A percentile compares a stretch with the other conserved stretches of the same genome.
phyloP scores from a whole-genome alignment of 2,113 vertebrate genomes.

The Manacus vitellinus region DNA sequence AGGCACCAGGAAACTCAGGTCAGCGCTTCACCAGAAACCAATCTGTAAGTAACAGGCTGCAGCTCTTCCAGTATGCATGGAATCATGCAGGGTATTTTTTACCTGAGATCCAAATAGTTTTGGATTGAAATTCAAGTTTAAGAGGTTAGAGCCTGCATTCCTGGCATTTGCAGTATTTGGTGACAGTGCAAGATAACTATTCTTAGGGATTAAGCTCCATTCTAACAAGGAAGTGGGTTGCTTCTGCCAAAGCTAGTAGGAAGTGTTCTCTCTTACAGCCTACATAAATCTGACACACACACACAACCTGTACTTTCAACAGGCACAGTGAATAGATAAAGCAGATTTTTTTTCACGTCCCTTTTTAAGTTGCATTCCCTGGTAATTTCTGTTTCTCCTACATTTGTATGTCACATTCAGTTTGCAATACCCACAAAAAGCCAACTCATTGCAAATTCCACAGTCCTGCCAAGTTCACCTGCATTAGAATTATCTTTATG shows the following conservation, averaged over 20 bases:
- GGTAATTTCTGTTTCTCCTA: background rate
- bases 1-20: background rate
- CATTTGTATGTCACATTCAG: fast-evolving
- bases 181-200: background rate
- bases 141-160: background rate
- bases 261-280: background rate
- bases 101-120: background rate
- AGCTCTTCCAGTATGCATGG: background rate
- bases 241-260: background rate
- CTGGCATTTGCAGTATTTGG: background rate
- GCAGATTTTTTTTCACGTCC: background rate
- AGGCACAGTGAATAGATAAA: background rate
- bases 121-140: background rate
- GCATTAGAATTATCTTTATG: background rate
- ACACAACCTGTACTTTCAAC: background rate
- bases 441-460: background rate
- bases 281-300: background rate
- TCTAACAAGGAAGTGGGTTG: background rate
- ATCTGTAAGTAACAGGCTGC: background rate
- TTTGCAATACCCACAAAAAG: background rate
- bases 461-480: background rate
- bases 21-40: background rate
- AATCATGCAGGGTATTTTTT: background rate
- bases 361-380: background rate
- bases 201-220: background rate